Evolutionary conservation across 2,113 vertebrate genomes (phyloP).

Genomic region (Heterochromis multidens): DNA sequence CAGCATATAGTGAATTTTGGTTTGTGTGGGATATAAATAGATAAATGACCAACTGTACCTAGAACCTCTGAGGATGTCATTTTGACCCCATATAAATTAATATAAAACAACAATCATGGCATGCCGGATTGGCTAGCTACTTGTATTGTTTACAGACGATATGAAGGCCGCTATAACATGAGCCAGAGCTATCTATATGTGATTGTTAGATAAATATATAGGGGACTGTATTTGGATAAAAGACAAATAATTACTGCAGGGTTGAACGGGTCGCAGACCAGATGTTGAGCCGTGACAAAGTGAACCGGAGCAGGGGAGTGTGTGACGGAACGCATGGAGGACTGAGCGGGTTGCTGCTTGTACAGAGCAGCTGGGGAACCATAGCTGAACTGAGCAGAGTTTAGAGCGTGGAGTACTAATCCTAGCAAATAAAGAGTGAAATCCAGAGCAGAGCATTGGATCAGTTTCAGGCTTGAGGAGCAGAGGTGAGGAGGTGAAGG

Average conservation of each 20-base stretch:
- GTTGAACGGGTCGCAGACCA: background rate
- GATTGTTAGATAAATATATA: accelerated
- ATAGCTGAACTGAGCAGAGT: background rate
- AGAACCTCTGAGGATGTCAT: too few relatives aligned
- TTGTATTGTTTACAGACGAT: background rate
- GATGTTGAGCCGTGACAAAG: background rate
- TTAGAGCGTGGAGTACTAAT: too few relatives aligned
- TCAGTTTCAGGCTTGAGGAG: too few relatives aligned
- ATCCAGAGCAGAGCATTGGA: background rate
- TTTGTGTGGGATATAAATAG: too few relatives aligned
- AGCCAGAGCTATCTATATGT: background rate
- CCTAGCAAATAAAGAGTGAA: background rate
- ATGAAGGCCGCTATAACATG: background rate
- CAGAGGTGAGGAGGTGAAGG: too few relatives aligned
- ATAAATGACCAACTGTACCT: too few relatives aligned
- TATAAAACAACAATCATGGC: too few relatives aligned
- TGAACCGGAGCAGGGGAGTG: accelerated
- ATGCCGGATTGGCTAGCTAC: background rate
- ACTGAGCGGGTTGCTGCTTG: background rate
- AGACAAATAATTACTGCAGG: background rate
- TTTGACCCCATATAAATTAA: too few relatives aligned
- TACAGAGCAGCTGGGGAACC: background rate
- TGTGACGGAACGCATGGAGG: background rate
- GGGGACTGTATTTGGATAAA: background rate
- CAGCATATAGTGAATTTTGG: too few relatives aligned